Conservation (phyloP, 2,113 vertebrate genomes). For the Sclerurus mexicanus region DNA sequence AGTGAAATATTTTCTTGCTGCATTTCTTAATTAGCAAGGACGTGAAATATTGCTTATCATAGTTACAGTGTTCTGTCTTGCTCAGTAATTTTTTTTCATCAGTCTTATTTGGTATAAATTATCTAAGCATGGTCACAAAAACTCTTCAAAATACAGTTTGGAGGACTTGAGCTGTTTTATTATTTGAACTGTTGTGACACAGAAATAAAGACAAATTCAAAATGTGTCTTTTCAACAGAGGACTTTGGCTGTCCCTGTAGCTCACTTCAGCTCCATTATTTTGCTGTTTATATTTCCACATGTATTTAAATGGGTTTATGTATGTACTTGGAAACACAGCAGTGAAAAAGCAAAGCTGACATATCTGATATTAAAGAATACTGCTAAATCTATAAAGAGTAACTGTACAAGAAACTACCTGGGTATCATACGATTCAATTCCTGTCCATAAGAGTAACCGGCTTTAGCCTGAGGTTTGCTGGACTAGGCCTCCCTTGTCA, state of each 20-base stretch:
- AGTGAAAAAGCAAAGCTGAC: neutral
- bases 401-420: neutral
- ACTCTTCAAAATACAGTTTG: neutral
- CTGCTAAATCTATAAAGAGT: neutral
- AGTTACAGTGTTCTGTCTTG: neutral
- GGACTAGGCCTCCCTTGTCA: neutral
- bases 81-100: neutral
- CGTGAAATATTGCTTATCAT: neutral
- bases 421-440: neutral
- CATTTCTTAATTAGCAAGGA: neutral
- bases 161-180: neutral
- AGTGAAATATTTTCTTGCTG: neutral
- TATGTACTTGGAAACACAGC: neutral
- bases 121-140: neutral
- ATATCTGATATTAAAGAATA: neutral
- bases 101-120: neutral
- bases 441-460: fast-evolving
- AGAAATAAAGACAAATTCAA: neutral
- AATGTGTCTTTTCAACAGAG: neutral
- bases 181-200: neutral
- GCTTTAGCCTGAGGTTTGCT: neutral
- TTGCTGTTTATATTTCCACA: neutral
- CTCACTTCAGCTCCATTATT: neutral
- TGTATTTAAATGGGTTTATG: neutral
- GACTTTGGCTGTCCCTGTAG: neutral